A percentile compares a stretch with the other conserved stretches of the same genome.
These are phyloP conservation scores for Paracentrotus lividus DNA, from an alignment of 53 echinoderm and acorn worm genomes.

Conservation along the genomic window DNA sequence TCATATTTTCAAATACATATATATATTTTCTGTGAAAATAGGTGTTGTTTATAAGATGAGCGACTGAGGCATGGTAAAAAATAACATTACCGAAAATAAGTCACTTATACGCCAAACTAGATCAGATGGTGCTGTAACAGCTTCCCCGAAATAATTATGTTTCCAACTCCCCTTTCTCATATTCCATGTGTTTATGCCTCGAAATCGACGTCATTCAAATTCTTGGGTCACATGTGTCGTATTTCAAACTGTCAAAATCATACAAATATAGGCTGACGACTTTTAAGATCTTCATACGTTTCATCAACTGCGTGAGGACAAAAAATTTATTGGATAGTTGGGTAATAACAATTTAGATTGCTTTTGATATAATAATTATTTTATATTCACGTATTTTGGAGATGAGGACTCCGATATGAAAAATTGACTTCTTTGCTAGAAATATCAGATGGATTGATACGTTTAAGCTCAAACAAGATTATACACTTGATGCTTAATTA, in stretches of 20 bases:
- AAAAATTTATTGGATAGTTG: neutral
- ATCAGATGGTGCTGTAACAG: neutral
- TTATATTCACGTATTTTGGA: neutral
- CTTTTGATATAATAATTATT: neutral
- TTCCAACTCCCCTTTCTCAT: constrained; percentile 9
- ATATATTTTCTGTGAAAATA: no score
- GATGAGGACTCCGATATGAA: no score
- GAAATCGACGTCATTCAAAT: constrained; percentile 37
- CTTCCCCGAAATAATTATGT: neutral
- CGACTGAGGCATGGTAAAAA: no score
- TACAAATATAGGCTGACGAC: neutral
- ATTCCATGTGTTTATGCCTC: constrained; percentile 43
- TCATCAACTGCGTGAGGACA: neutral
- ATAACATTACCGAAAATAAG: no score
- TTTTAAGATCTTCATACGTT: neutral
- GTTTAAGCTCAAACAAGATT: no score
- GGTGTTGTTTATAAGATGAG: no score
- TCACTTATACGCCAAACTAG: no score
- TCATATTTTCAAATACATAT: no score
- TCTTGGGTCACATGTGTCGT: constrained; percentile 12
- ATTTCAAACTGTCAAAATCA: constrained; percentile 19
- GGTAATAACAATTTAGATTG: neutral
- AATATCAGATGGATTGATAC: no score
- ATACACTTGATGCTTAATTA: no score
- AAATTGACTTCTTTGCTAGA: no score